Conservation (phyloP, 2,797 vertebrate species). For the Falco rusticolus region DNA sequence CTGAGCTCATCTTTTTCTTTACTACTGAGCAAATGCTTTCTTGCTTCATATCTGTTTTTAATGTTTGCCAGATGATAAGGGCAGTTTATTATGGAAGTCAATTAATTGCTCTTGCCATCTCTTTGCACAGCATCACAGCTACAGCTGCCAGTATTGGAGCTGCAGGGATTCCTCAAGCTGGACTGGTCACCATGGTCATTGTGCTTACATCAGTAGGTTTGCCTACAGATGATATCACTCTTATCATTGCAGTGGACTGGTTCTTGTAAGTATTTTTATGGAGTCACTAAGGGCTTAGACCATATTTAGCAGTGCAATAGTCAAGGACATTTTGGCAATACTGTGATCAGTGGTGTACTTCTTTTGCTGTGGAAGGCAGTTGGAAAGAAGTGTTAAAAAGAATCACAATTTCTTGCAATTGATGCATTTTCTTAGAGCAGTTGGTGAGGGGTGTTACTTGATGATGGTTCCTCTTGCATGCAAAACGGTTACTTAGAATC, state of each 20-base stretch:
- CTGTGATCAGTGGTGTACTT: neutral
- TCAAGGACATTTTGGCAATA: neutral
- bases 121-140: slow-evolving; percentile 88
- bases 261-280: slow-evolving; percentile 89
- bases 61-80: neutral
- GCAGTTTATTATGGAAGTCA: neutral
- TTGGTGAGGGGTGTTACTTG: neutral
- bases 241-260: slow-evolving; percentile 99
- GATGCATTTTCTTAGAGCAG: neutral
- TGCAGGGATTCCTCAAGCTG: slow-evolving; percentile 96
- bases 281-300: neutral
- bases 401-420: neutral
- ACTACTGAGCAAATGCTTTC: neutral
- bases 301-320: neutral
- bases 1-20: neutral
- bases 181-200: slow-evolving; percentile 98
- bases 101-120: neutral
- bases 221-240: slow-evolving; percentile 97
- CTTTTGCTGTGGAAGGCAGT: neutral
- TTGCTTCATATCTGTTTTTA: neutral
- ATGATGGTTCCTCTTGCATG: neutral
- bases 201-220: slow-evolving; percentile 97
- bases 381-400: neutral
- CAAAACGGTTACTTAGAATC: neutral
- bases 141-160: slow-evolving; percentile 97